A percentile compares a stretch with the other conserved stretches of the same genome.
These are phyloP conservation scores for Euura lappo DNA, from an alignment of 1,140 invertebrate genomes.

Conservation along the genomic window DNA sequence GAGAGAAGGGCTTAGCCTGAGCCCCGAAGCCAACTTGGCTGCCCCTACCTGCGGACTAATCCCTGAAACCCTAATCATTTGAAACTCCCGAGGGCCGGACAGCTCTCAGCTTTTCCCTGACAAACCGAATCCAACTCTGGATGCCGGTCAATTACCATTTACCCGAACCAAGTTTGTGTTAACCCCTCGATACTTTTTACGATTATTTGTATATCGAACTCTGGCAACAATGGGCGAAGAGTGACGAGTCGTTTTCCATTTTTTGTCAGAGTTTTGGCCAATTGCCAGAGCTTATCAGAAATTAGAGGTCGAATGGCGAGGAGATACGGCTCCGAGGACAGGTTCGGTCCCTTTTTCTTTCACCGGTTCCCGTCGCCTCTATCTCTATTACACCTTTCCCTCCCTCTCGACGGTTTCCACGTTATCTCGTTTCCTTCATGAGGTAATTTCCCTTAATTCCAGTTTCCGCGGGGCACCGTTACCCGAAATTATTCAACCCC, in stretches of 20 bases:
- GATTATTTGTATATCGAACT: background rate
- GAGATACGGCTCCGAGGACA: background rate
- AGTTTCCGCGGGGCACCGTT: conserved; percentile 42
- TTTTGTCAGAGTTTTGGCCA: background rate
- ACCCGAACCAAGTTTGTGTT: background rate
- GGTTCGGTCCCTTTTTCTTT: background rate
- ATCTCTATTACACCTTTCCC: background rate
- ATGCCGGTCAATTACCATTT: too few relatives aligned
- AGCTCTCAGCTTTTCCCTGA: background rate
- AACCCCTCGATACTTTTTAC: background rate
- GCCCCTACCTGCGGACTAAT: too few relatives aligned
- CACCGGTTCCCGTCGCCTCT: background rate
- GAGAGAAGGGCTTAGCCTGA: too few relatives aligned
- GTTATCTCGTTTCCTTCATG: conserved; percentile 27
- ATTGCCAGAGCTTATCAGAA: conserved; percentile 41
- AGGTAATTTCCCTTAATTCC: conserved; percentile 41
- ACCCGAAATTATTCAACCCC: conserved; percentile 14
- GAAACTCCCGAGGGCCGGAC: background rate
- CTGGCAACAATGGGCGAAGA: too few relatives aligned
- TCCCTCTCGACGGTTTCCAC: conserved; percentile 12
- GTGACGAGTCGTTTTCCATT: too few relatives aligned
- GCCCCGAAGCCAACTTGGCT: too few relatives aligned
- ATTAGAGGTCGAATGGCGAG: conserved; percentile 12
- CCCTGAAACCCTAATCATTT: background rate
- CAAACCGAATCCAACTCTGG: background rate